A percentile compares a stretch with the other conserved stretches of the same genome.
Evolutionary conservation across 2,113 vertebrate genomes (phyloP).

Genomic region (Erythrocercus mccallii): DNA sequence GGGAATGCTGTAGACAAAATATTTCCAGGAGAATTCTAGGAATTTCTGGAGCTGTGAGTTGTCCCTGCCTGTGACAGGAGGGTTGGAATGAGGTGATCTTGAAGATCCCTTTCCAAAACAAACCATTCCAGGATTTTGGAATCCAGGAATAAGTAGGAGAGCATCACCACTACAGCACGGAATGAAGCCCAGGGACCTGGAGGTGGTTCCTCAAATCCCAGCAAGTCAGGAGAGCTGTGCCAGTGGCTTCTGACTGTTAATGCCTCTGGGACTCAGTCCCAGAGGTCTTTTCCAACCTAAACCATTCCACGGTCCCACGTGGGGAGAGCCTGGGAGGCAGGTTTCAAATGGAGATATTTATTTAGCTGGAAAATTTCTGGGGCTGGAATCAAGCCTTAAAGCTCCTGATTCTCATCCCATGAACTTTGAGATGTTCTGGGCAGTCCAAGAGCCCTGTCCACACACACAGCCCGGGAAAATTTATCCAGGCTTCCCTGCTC

Average conservation of each 20-base stretch:
- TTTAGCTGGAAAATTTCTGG: fast-evolving
- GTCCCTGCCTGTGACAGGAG: neutral
- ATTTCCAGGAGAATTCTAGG: neutral
- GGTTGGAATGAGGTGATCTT: neutral
- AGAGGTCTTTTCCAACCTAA: neutral
- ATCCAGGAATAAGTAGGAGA: neutral
- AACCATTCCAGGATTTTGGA: neutral
- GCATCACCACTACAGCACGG: neutral
- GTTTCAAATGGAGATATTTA: neutral
- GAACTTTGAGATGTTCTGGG: neutral
- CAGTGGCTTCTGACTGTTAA: neutral
- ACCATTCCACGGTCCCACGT: fast-evolving
- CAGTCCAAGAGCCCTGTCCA: neutral
- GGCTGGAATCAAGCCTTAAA: neutral
- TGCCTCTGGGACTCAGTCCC: neutral
- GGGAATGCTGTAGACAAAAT: neutral
- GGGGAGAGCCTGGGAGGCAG: neutral
- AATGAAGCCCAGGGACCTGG: neutral
- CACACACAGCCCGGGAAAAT: neutral
- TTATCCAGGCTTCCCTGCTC: neutral
- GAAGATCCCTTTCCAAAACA: neutral
- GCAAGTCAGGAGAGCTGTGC: neutral
- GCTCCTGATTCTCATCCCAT: fast-evolving
- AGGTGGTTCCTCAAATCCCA: neutral
- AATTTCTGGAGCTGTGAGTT: neutral